Conservation (phyloP, 2,797 vertebrate genomes). For the Lepus townsendii region DNA sequence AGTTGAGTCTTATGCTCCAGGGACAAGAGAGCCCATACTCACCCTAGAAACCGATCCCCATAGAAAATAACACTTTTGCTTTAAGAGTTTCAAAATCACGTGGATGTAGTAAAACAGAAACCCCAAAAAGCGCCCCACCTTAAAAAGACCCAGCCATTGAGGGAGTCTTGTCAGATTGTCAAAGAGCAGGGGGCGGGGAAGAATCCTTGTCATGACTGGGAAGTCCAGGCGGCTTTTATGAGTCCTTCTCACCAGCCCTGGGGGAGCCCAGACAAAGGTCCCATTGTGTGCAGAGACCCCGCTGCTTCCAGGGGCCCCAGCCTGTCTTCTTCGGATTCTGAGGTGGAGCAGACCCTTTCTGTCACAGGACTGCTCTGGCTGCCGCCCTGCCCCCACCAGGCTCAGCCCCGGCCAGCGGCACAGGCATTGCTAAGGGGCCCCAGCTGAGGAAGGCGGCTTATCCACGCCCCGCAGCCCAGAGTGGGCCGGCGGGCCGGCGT, state of each 20-base stretch:
- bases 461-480: too few species aligned
- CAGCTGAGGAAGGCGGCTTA: not conserved
- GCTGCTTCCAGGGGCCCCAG: not conserved
- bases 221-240: not conserved
- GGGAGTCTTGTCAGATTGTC: slow-evolving; percentile 22
- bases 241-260: not conserved
- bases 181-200: not conserved
- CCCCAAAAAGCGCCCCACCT: not conserved
- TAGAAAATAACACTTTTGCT: slow-evolving; percentile 19
- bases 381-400: too few species aligned
- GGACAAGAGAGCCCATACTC: not conserved
- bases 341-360: slow-evolving; percentile 20
- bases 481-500: too few species aligned
- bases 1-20: not conserved
- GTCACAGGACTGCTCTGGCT: not conserved
- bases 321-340: not conserved
- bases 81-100: slow-evolving; percentile 21
- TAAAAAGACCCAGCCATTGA: slow-evolving; percentile 8
- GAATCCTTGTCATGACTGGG: not conserved
- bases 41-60: not conserved
- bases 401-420: not conserved
- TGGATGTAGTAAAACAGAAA: slow-evolving; percentile 38
- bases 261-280: slow-evolving; percentile 55
- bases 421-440: not conserved
- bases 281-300: slow-evolving; percentile 43